These are phyloP conservation scores for Drosophila mayaguana DNA, from an alignment of 2,888 invertebrate genomes.

Conservation along the genomic window DNA sequence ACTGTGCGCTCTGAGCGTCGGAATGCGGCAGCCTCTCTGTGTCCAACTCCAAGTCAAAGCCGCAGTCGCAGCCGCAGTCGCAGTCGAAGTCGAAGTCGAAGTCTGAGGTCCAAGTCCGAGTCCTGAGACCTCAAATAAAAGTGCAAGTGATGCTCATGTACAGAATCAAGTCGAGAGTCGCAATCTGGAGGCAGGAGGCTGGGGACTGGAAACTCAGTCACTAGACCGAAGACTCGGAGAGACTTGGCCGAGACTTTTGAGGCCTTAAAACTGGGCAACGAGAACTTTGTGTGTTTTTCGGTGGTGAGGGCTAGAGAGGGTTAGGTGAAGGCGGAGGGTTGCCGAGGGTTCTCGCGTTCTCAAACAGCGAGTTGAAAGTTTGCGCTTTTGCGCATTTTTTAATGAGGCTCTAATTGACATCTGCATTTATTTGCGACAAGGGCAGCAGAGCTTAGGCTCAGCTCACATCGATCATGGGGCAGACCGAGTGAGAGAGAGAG, in stretches of 20 bases:
- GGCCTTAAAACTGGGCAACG: conserved; percentile 3
- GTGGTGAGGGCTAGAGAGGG: too few relatives aligned
- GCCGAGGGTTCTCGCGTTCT: conserved; percentile 27
- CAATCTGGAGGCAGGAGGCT: conserved; percentile 1
- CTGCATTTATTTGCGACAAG: conserved; percentile 81
- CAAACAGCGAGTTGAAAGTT: conserved; percentile 65
- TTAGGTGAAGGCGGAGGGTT: neutral
- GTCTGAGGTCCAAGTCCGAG: conserved; percentile 20
- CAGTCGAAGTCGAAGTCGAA: neutral
- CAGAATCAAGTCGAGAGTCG: conserved; percentile 57
- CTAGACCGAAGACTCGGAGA: conserved; percentile 39
- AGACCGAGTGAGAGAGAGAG: conserved; percentile 1
- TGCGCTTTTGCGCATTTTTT: conserved; percentile 78
- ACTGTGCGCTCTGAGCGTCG: conserved; percentile 41
- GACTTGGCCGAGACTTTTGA: conserved; percentile 7
- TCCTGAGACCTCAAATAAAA: conserved; percentile 70
- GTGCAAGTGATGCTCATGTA: conserved; percentile 83
- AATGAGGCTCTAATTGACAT: conserved; percentile 85
- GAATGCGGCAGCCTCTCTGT: conserved; percentile 51
- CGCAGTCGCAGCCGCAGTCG: neutral
- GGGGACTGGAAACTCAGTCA: conserved; percentile 58
- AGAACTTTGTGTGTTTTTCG: neutral
- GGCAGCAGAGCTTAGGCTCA: conserved; percentile 2
- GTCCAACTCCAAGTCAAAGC: neutral
- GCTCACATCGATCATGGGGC: conserved; percentile 39